Conservation (phyloP, 2,888 invertebrate genomes). For the Gymnocheta viridis region DNA sequence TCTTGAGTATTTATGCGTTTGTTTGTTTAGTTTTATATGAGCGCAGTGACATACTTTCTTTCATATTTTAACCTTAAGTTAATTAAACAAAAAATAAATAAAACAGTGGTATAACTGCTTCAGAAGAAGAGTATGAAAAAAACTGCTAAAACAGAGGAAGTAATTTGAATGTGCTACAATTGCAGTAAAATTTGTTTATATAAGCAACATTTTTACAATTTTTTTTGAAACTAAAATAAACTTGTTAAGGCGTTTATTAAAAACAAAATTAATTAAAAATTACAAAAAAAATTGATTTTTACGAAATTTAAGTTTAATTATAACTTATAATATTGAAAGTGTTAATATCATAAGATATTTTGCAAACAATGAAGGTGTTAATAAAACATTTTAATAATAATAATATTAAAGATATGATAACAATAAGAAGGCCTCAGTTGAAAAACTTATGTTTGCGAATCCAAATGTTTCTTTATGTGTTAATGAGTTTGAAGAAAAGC, state of each 20-base stretch:
- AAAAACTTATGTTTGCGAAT: no score
- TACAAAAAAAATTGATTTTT: no score
- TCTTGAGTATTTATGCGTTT: slow-evolving; percentile 46
- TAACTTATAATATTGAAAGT: no score
- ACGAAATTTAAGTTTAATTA: no score
- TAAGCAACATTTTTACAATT: slow-evolving; percentile 29
- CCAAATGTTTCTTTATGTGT: no score
- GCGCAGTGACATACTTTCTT: slow-evolving; percentile 63
- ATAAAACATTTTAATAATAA: no score
- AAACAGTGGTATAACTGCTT: slow-evolving; percentile 13
- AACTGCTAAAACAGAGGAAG: slow-evolving; percentile 42
- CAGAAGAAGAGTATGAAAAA: neutral
- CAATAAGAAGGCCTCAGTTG: no score
- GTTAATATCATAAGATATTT: no score
- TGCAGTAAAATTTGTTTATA: slow-evolving; percentile 4
- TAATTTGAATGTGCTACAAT: slow-evolving; percentile 18
- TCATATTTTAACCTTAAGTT: slow-evolving; percentile 58
- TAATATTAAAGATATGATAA: no score
- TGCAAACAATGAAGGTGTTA: no score
- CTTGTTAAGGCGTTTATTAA: neutral
- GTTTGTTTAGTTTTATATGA: slow-evolving; percentile 48
- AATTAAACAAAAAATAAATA: slow-evolving; percentile 49
- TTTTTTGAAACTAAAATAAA: neutral
- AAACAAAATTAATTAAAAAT: neutral
- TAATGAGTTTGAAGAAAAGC: no score